Conservation (phyloP, 1,140 invertebrate genomes). For the Hyposmocoma kahamanoa region DNA sequence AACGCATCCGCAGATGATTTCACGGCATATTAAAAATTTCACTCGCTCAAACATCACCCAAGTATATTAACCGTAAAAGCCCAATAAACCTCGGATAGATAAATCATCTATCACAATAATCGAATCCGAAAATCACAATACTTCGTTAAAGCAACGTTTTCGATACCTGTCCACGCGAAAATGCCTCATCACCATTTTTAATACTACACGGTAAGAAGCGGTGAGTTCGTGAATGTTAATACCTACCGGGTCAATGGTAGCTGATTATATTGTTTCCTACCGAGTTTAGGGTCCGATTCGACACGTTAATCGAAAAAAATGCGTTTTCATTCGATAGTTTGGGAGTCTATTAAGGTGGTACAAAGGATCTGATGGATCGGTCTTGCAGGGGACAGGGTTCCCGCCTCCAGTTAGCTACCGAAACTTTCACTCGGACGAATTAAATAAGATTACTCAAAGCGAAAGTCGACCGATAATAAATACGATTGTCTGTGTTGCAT, state of each 20-base stretch:
- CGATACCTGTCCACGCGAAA: conserved; percentile 43
- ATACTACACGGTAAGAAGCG: conserved; percentile 35
- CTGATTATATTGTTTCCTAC: conserved; percentile 68
- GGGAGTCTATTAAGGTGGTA: conserved; percentile 45
- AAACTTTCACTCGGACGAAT: conserved; percentile 14
- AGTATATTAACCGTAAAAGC: conserved; percentile 48
- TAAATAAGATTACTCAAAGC: conserved; percentile 12
- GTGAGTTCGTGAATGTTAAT: conserved; percentile 11
- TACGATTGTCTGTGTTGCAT: conserved; percentile 8
- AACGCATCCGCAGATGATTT: conserved; percentile 20
- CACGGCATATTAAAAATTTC: conserved; percentile 16
- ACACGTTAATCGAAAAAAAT: conserved; percentile 62
- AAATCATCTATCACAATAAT: conserved; percentile 60
- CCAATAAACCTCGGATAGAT: conserved; percentile 18
- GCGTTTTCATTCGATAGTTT: conserved; percentile 50
- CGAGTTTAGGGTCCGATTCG: conserved; percentile 49
- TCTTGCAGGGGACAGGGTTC: conserved; percentile 9
- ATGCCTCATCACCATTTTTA: conserved; percentile 62
- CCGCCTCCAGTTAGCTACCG: conserved; percentile 5
- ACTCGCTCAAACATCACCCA: conserved; percentile 17
- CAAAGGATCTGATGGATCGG: conserved; percentile 49
- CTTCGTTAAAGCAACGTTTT: conserved; percentile 48
- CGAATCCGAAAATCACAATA: conserved; percentile 62
- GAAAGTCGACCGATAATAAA: conserved; percentile 4
- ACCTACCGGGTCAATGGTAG: conserved; percentile 46